Percentiles rank a stretch among this genome's conserved stretches.
Conservation (phyloP, 2,113 vertebrate species). For the Tetraodon nigroviridis region DNA sequence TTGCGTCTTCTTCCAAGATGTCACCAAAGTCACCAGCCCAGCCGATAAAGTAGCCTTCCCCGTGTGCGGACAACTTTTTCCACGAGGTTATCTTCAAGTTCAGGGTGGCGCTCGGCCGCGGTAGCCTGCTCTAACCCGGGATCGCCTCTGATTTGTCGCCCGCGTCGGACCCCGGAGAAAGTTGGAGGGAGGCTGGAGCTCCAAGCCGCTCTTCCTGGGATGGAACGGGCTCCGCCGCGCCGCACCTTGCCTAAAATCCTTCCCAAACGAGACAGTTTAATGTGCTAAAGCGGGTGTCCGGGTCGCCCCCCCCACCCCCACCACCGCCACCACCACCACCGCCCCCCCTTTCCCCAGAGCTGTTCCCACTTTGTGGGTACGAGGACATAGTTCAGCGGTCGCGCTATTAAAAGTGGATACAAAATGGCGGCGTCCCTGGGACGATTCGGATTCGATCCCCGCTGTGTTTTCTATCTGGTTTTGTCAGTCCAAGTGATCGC, state of each 20-base stretch:
- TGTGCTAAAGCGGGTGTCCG: constrained; percentile 17
- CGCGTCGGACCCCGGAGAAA: constrained; percentile 50
- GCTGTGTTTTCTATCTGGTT: constrained; percentile 64
- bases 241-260: not conserved
- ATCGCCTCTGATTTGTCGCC: constrained; percentile 61
- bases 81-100: constrained; percentile 10
- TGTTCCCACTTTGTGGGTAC: constrained; percentile 45
- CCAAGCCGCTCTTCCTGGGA: constrained; percentile 41
- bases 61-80: constrained; percentile 40
- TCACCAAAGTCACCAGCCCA: constrained; percentile 6
- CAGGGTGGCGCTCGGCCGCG: constrained; percentile 5
- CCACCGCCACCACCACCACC: constrained; percentile 30
- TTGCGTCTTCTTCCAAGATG: constrained; percentile 26
- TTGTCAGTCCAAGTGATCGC: constrained; percentile 55
- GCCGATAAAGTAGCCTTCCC: constrained; percentile 15
- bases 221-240: constrained; percentile 6
- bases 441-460: constrained; percentile 68
- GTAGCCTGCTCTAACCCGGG: constrained; percentile 25
- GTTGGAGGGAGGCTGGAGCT: constrained; percentile 49
- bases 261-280: constrained; percentile 20
- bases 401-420: constrained; percentile 79
- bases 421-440: constrained; percentile 88
- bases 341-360: not conserved
- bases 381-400: constrained; percentile 61
- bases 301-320: constrained; percentile 25